Evolutionary conservation across 2,113 vertebrate species (phyloP), one percentile per base, ranked within the genome.

Genomic region (Passer montanus): DNA sequence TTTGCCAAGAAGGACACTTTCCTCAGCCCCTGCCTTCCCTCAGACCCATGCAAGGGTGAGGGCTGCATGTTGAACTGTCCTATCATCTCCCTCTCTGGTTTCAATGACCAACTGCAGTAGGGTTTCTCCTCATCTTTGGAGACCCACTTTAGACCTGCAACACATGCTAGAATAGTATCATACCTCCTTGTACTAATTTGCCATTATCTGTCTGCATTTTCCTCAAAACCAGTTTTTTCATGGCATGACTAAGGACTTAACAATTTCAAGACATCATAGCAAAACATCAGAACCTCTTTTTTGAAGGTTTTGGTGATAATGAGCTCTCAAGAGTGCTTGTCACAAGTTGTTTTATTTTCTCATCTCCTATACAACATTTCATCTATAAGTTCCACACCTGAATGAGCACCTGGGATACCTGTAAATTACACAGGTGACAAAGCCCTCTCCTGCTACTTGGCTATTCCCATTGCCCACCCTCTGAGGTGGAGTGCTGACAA

Each of bases 31-130:
- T 81, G 35, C 41, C 11, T 67, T 67, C 49, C 49, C 30, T 75
- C 6, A 1, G 28, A n/a, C 17, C 30, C 22, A 2, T 6, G 17
- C 0, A 1, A 8, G 33, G 20, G 14, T 4, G 4, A 11, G 33
- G 37, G 37, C n/a, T 80, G 18, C 13, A 1, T n/a, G 73, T 37
- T 55, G 53, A n/a, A 19, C 23, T 64, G 23, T 52, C 28, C 33
- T 26, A 56, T 50, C 50, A 23, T 44, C 22, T 67, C 37, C 10
- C 21, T 68, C 37, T 86, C 83, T 80, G 19, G 31, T 53, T 64
- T 69, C 21, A 20, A 1, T 23, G 22, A 72, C 44, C 35, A 46
- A 1, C 37, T 16, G 33, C 68, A 50, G 44, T 13, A 53, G n/a
- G 47, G 52, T 33, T 91, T 84, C 52, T 92, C 83, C 76, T 6